Evolutionary conservation across 2,888 invertebrate genomes (phyloP), one percentile per base, ranked within the genome.

Genomic region (Anticlea derivata): DNA sequence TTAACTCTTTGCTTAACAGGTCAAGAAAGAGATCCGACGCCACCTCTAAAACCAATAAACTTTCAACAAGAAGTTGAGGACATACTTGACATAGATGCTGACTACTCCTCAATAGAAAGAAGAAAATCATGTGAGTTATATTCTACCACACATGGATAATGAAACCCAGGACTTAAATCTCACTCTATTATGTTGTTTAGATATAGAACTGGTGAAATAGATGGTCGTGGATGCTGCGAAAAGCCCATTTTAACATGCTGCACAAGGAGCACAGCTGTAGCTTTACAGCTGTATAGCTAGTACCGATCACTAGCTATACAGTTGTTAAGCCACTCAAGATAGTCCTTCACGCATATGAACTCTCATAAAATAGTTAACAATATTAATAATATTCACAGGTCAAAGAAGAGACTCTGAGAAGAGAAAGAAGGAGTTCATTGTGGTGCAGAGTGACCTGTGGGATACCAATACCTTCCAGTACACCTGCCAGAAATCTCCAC

Each of bases 391-490:
- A 40, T 5, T 72, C 75, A 1, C 56, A 91, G 91, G 86, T 68
- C 90, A 90, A 71, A 81, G 91, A 69, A 77, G 80, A 66, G 91
- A 91, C 62, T 91, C 91, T 0, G 91, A 91, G 49, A 85, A 79
- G 50, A 76, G 88, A 13, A 88, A 89, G 65, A 92, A 93, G 46
- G 92, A 93, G 41, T 93, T 92, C 66, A 93, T 93, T 40, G 93
- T 93, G 3, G 93, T 93, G 0, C 93, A 93, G 70, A 93, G 93
- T 64, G 93, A 93, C 66, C 77, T 93, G n/a, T 93, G 93, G 93
- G 93, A 93, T 60, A 93, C 93, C 0, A 93, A 92, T 55, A 93
- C 93, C 0, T 91, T 93, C 58, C 92, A 93, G 55, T 91, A 91
- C 52, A 90, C 86, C 0, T 88, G 88, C 50, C 88, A 90, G 63